Evolutionary conservation across 2,797 vertebrate genomes (phyloP).

Genomic region (Sebastes nivosus): DNA sequence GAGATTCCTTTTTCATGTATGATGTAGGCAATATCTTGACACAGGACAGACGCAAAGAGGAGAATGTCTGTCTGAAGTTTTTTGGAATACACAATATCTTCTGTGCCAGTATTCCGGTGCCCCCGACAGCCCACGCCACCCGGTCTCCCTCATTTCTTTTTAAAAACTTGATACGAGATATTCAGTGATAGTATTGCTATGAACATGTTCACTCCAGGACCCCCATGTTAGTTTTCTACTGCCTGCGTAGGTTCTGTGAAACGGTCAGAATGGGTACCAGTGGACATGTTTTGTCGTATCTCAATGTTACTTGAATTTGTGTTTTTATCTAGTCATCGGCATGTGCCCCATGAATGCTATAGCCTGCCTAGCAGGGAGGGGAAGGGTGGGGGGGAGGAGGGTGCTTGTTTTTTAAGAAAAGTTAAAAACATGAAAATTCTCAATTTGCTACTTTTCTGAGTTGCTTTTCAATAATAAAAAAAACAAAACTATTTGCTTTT

Average conservation of each 20-base stretch:
- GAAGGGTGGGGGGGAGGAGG: conserved; percentile 56
- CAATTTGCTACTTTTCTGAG: conserved; percentile 83
- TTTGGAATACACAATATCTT: conserved; percentile 67
- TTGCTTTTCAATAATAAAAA: conserved; percentile 69
- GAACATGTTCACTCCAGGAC: conserved; percentile 90
- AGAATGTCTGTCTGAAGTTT: conserved; percentile 78
- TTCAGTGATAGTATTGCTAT: conserved; percentile 89
- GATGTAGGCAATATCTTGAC: conserved; percentile 84
- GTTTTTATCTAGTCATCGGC: conserved; percentile 92
- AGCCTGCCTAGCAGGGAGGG: conserved; percentile 87
- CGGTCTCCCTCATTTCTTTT: conserved; percentile 70
- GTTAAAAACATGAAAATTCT: conserved; percentile 76
- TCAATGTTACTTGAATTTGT: conserved; percentile 99
- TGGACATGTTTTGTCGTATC: conserved; percentile 94
- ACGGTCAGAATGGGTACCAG: conserved; percentile 94
- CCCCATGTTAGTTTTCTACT: conserved; percentile 92
- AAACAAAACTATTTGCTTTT: conserved; percentile 68
- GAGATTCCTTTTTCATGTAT: conserved; percentile 79
- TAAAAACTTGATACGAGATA: conserved; percentile 84
- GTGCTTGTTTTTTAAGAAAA: conserved; percentile 67
- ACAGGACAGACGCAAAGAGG: conserved; percentile 74
- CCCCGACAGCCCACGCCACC: conserved; percentile 66
- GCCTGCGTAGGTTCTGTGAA: conserved; percentile 97
- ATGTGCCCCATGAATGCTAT: conserved; percentile 97
- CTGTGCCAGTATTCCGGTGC: conserved; percentile 90